Conservation (phyloP, 2,113 vertebrate species). For the Hyperoodon ampullatus region DNA sequence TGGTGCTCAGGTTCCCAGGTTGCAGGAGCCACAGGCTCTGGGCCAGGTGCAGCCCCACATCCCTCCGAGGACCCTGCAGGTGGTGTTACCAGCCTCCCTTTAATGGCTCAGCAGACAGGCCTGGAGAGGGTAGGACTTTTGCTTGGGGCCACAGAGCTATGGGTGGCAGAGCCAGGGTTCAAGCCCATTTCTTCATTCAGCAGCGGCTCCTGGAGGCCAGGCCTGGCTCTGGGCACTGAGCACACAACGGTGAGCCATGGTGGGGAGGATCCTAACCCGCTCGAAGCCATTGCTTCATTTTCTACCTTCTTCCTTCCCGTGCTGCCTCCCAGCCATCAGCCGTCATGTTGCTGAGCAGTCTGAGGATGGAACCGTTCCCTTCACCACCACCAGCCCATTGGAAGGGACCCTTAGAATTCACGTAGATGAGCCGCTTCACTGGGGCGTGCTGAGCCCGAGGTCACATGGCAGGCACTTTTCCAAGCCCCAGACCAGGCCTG, state of each 20-base stretch:
- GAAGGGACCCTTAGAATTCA: background rate
- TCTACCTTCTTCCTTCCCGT: fast-evolving
- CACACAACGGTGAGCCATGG: fast-evolving
- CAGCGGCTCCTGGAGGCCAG: background rate
- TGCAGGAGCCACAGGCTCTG: background rate
- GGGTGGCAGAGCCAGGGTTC: background rate
- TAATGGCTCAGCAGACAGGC: background rate
- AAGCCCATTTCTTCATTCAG: background rate
- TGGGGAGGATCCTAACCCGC: background rate
- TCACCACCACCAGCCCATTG: fast-evolving
- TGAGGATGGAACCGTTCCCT: background rate
- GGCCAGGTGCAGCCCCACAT: background rate
- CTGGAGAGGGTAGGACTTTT: background rate
- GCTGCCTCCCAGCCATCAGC: fast-evolving
- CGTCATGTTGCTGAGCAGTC: fast-evolving
- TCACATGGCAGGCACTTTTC: background rate
- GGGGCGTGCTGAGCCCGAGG: too few species aligned
- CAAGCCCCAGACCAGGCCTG: background rate
- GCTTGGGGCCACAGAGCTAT: background rate
- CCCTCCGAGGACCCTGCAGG: background rate
- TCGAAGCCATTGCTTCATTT: fast-evolving
- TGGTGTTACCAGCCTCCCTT: background rate
- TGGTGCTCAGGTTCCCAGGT: background rate
- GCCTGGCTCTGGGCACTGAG: background rate
- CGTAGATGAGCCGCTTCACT: fast-evolving